Base-by-base conservation (phyloP, 1,140 invertebrate species). In the Campoletis sonorensis region DNA sequence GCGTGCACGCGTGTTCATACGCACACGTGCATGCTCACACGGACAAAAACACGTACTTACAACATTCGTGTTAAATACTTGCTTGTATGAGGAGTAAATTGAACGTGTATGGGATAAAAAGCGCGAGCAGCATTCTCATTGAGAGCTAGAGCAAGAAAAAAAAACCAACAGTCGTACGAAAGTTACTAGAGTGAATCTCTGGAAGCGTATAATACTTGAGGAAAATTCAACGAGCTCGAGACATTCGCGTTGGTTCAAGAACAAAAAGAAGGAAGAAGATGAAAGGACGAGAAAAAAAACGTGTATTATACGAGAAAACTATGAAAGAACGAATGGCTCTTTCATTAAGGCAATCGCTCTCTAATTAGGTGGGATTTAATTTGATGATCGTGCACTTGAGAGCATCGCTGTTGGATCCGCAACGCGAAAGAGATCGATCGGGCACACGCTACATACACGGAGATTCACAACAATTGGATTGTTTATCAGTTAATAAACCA, bases 121-220 rank as follows among this genome's bases (percentile, higher is more conserved):
- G 49, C 11, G 72, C 40, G 72, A 51, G 45, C 45, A 27, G 23
- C 40, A 75, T 75, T 75, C 15, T 45, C 49, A 75, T 54, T 54
- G 45, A 75, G 40, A 27, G 49, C 4, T 54, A 49, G 16, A 75
- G 30, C 5, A 10, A 45, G 40, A 13, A 10, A 13, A 45, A 11
- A 45, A 71, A 71, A 71, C n/a, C 21, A 75, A 30, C 45, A 27
- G 72, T 23, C 49, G 21, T 45, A 75, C 54, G 40, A 75, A 54
- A 75, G 72, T 75, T 75, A 75, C 21, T 75, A 54, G 72, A 75
- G 72, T 75, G 40, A 54, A 54, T 70, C 67, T 70, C 67, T 70
- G 11, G 72, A 27, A 54, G 21, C 51, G 54, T 16, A 13, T 75
- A 75, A 45, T 30, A 30, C 72, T 70, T n/a, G 67, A 27, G 54